Conservation (phyloP, 2,113 vertebrate species). For the Phoxinus phoxinus region DNA sequence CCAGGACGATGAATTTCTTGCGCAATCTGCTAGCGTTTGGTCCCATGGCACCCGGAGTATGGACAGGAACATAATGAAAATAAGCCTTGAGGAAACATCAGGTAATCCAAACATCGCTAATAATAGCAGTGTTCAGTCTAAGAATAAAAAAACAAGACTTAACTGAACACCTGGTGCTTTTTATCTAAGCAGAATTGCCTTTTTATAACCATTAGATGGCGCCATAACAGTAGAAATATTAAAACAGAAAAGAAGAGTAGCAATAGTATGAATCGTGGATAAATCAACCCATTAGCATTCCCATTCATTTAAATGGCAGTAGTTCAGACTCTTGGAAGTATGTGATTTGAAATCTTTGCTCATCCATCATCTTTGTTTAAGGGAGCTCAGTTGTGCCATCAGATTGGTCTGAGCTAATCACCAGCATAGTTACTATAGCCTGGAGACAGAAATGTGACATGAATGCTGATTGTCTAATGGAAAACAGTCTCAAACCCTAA, state of each 20-base stretch:
- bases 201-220: slow-evolving; percentile 32
- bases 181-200: not conserved
- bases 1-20: slow-evolving; percentile 70
- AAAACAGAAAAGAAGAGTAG: not conserved
- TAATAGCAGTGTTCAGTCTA: not conserved
- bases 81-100: not conserved
- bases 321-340: no score
- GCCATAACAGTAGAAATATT: not conserved
- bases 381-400: not conserved
- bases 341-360: no score
- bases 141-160: slow-evolving; percentile 18
- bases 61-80: slow-evolving; percentile 46
- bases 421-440: not conserved
- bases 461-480: not conserved
- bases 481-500: no score
- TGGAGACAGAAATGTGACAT: not conserved
- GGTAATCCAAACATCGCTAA: slow-evolving; percentile 21
- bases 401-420: not conserved
- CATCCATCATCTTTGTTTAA: not conserved
- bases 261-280: not conserved
- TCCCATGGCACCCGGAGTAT: slow-evolving; percentile 26
- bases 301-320: not conserved
- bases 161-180: not conserved
- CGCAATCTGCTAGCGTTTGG: slow-evolving; percentile 60
- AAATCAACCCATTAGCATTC: not conserved